Percentiles rank a stretch among this genome's conserved stretches.
Conservation (phyloP, 2,113 vertebrate species). For the Oceanodroma tethys region DNA sequence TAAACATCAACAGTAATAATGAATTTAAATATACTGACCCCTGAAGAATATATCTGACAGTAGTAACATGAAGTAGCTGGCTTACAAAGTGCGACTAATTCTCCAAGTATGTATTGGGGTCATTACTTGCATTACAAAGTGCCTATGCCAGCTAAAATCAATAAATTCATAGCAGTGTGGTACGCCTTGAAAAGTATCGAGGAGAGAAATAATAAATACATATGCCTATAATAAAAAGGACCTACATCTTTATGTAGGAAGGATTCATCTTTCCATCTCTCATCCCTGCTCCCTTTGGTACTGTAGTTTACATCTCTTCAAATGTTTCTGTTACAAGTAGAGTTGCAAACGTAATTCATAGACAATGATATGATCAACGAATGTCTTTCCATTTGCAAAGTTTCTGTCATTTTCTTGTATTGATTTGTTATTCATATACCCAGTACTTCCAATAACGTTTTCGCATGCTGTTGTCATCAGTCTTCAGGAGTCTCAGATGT, state of each 20-base stretch:
- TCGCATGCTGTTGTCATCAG: background rate
- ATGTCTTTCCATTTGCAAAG: background rate
- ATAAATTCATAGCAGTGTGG: background rate
- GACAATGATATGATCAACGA: background rate
- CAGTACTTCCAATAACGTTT: background rate
- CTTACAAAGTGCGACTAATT: background rate
- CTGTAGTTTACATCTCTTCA: background rate
- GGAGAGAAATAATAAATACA: background rate
- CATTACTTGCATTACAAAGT: background rate
- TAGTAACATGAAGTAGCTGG: background rate
- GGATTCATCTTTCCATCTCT: background rate
- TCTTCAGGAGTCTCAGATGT: background rate
- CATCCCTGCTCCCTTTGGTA: background rate
- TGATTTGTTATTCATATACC: background rate
- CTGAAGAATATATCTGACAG: conserved; percentile 13
- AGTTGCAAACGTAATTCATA: conserved; percentile 4
- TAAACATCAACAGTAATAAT: conserved; percentile 35
- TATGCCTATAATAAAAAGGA: background rate
- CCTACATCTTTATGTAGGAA: background rate
- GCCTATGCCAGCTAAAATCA: background rate
- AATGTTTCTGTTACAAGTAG: background rate
- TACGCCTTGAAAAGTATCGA: background rate
- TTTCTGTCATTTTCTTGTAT: background rate
- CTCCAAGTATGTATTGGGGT: background rate
- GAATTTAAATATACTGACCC: background rate